These are phyloP conservation scores for Galaxea fascicularis DNA, from an alignment of 92 coral and sea anemone genomes.

Conservation along the genomic window DNA sequence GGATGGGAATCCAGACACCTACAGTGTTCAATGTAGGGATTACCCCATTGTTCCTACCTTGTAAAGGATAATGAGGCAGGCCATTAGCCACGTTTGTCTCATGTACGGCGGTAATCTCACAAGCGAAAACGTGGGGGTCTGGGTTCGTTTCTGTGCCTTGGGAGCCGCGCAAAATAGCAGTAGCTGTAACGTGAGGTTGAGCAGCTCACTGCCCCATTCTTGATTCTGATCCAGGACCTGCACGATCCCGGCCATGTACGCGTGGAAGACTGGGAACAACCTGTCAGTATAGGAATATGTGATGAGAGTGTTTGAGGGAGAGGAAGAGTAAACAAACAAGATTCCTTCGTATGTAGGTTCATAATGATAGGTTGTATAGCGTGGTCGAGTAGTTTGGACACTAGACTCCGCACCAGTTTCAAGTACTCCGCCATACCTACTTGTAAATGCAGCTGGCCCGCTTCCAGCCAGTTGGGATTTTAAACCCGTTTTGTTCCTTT, in stretches of 20 bases:
- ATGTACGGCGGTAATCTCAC: conserved; percentile 83
- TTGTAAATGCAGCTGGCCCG: too few species aligned
- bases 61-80: conserved; percentile 87
- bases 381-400: too few species aligned
- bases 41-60: conserved; percentile 61
- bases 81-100: conserved; percentile 92
- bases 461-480: too few species aligned
- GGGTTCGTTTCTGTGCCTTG: conserved; percentile 84
- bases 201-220: conserved; percentile 93
- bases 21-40: not conserved
- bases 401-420: too few species aligned
- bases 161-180: conserved; percentile 98
- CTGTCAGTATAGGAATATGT: conserved; percentile 37
- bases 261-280: conserved; percentile 96
- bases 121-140: conserved; percentile 86
- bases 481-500: too few species aligned
- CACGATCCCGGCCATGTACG: conserved; percentile 95
- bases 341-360: too few species aligned
- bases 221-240: conserved; percentile 96
- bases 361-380: too few species aligned
- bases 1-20: not conserved
- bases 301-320: too few species aligned
- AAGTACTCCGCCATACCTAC: too few species aligned
- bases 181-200: conserved; percentile 91
- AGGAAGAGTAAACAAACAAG: too few species aligned